phyloP scores from a whole-genome alignment of 2,888 invertebrate species.

The Amblyjoppa fuscipennis region DNA sequence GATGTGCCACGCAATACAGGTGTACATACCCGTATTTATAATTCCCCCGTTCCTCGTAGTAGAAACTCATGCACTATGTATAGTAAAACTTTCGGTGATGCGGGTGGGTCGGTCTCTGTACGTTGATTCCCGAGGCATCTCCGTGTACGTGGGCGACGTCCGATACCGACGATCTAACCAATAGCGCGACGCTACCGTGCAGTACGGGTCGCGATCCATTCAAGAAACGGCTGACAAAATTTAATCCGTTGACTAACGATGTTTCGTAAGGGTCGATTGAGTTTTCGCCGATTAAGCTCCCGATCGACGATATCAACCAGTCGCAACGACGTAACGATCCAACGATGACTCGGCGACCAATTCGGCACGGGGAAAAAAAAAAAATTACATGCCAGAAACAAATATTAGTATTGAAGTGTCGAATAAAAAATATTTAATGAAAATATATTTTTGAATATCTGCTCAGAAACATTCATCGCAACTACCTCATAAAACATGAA shows the following conservation, averaged over 20 bases:
- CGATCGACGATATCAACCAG: too few species aligned
- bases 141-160: constrained; percentile 39
- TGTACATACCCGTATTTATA: constrained; percentile 21
- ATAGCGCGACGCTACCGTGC: not conserved
- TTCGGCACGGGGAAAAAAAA: not conserved
- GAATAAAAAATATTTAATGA: too few species aligned
- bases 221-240: constrained; percentile 11
- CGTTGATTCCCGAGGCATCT: not conserved
- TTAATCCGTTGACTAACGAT: not conserved
- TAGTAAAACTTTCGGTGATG: constrained; percentile 12
- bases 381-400: not conserved
- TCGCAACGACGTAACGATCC: too few species aligned
- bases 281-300: not conserved
- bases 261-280: not conserved
- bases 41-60: constrained; percentile 36
- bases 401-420: not conserved
- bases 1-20: not conserved
- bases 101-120: constrained; percentile 1
- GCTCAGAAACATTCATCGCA: too few species aligned
- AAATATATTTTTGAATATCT: too few species aligned
- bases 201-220: constrained; percentile 20
- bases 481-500: too few species aligned
- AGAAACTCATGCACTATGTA: constrained; percentile 32
- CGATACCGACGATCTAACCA: constrained; percentile 24
- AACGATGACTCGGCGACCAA: not conserved